Evolutionary conservation across 2,888 invertebrate species (phyloP).

Genomic region (Capitulum mitella): DNA sequence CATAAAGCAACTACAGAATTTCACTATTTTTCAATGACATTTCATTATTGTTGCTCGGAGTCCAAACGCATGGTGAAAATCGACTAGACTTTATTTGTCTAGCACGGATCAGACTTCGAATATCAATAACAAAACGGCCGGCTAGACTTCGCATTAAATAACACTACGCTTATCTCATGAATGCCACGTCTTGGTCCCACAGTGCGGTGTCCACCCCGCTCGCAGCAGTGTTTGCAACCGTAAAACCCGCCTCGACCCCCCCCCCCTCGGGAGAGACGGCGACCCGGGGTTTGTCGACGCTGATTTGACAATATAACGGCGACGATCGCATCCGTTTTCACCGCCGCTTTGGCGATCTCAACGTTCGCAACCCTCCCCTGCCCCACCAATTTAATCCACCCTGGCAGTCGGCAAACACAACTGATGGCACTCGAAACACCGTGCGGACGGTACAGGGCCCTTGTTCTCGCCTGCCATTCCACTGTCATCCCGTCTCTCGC

Average conservation of each 20-base stretch:
- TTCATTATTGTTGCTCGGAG: background rate
- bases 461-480: background rate
- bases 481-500: conserved; percentile 35
- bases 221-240: background rate
- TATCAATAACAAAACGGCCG: background rate
- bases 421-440: background rate
- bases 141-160: background rate
- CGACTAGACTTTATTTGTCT: background rate
- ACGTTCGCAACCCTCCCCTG: background rate
- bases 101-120: background rate
- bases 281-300: background rate
- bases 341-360: background rate
- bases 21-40: background rate
- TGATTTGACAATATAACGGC: background rate
- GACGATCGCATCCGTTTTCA: background rate
- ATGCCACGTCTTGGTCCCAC: background rate
- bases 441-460: no score
- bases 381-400: background rate
- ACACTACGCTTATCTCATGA: background rate
- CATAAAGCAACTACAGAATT: no score
- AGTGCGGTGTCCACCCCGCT: background rate
- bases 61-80: background rate
- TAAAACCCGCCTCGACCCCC: background rate
- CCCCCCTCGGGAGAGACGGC: background rate
- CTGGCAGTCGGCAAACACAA: background rate